Evolutionary conservation across 2,888 invertebrate genomes (phyloP).

Genomic region (Cloeon dipterum): DNA sequence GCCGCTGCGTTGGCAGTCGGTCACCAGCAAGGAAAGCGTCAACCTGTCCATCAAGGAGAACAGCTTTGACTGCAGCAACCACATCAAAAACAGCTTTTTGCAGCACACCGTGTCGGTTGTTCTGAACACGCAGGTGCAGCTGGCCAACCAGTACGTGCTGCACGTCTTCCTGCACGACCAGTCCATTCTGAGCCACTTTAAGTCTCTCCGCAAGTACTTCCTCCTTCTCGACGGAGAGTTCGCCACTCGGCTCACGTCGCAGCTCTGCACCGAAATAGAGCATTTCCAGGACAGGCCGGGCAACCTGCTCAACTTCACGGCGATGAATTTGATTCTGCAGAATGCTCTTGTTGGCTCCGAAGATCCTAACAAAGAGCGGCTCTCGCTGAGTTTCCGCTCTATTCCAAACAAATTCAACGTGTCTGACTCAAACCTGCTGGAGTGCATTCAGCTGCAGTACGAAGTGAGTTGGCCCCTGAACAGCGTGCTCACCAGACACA

Average conservation of each 20-base stretch:
- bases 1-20: not conserved
- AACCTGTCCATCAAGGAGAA: not conserved
- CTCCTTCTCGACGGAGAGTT: constrained; percentile 64
- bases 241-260: constrained; percentile 42
- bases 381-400: constrained; percentile 2
- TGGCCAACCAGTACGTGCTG: not conserved
- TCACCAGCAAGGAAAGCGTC: not conserved
- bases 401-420: not conserved
- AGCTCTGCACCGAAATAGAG: constrained; percentile 24
- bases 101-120: not conserved
- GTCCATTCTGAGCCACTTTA: constrained; percentile 43
- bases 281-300: not conserved
- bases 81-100: too few relatives aligned
- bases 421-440: constrained; percentile 24
- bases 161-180: constrained; percentile 19
- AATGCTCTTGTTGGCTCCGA: constrained; percentile 30
- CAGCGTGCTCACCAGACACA: constrained; percentile 46
- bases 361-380: constrained; percentile 19
- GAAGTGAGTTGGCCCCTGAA: constrained; percentile 55
- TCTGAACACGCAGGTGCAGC: not conserved
- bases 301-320: constrained; percentile 32
- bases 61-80: too few relatives aligned
- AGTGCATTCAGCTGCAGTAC: constrained; percentile 43
- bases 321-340: constrained; percentile 41
- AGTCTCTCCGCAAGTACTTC: constrained; percentile 50